Percentiles rank a stretch among this genome's conserved stretches.
Evolutionary conservation across 64 coral and sea anemone genomes (phyloP).

Genomic region (Montipora cactus): DNA sequence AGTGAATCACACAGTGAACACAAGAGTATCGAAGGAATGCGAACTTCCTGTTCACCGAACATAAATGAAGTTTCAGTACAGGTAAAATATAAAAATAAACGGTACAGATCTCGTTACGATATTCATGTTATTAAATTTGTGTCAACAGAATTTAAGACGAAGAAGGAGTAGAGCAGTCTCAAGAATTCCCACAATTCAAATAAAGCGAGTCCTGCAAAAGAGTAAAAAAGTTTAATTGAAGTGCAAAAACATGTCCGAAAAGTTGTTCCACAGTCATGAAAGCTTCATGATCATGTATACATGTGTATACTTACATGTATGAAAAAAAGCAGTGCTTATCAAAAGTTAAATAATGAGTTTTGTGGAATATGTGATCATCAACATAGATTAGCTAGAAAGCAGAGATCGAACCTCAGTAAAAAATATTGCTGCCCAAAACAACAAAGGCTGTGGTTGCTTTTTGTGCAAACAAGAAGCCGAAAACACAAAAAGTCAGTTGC

Average conservation of each 20-base stretch:
- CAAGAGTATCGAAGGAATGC: slow-evolving; percentile 26
- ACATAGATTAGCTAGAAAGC: slow-evolving; percentile 48
- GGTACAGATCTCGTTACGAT: slow-evolving; percentile 28
- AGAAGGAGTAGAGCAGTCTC: slow-evolving; percentile 5
- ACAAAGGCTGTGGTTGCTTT: not conserved
- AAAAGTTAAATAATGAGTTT: slow-evolving; percentile 43
- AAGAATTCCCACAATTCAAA: slow-evolving; percentile 19
- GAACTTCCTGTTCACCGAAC: not conserved
- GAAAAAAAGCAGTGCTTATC: slow-evolving; percentile 39
- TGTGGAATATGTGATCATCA: slow-evolving; percentile 23
- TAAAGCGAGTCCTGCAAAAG: slow-evolving; percentile 61
- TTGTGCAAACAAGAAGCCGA: slow-evolving; percentile 17
- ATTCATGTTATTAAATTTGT: slow-evolving; percentile 36
- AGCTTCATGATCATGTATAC: too few species aligned
- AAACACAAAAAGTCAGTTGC: slow-evolving; percentile 21
- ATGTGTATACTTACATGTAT: not conserved
- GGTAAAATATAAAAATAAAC: slow-evolving; percentile 21
- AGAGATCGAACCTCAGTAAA: slow-evolving; percentile 42
- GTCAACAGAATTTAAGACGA: slow-evolving; percentile 41
- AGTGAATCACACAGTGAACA: slow-evolving; percentile 28
- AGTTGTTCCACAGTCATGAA: slow-evolving; percentile 52
- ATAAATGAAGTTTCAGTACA: slow-evolving; percentile 30
- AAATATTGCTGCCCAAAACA: not conserved
- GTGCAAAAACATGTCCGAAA: slow-evolving; percentile 30
- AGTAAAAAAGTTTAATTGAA: slow-evolving; percentile 3